These are phyloP conservation scores for Phalacrocorax brasilianus DNA, from an alignment of 2,113 vertebrate genomes.

Conservation along the genomic window DNA sequence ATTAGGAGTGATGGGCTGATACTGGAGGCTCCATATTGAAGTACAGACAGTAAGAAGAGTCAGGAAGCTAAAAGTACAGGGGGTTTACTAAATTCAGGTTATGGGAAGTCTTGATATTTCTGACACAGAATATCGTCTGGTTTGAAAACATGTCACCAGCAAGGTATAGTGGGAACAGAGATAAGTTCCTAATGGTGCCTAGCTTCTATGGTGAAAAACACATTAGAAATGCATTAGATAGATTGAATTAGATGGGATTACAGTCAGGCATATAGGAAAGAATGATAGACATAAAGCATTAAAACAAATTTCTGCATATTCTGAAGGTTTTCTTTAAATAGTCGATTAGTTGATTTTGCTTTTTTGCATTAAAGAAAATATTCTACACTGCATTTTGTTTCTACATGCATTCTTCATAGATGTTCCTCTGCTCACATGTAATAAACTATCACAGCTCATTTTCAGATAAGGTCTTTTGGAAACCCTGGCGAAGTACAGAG, in stretches of 20 bases:
- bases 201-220: conserved; percentile 2
- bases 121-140: background rate
- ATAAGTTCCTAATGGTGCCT: conserved; percentile 26
- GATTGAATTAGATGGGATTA: conserved; percentile 3
- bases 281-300: background rate
- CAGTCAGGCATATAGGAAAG: background rate
- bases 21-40: conserved; percentile 43
- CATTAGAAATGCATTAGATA: conserved; percentile 23
- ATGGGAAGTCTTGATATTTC: conserved; percentile 54
- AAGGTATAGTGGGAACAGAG: conserved; percentile 17
- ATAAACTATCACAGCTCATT: background rate
- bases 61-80: conserved; percentile 33
- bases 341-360: background rate
- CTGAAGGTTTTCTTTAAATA: background rate
- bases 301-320: background rate
- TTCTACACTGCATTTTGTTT: background rate
- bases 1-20: conserved; percentile 60
- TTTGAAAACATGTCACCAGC: conserved; percentile 4
- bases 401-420: background rate
- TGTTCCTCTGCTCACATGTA: background rate
- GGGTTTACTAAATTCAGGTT: conserved; percentile 36
- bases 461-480: background rate
- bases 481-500: background rate
- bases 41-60: conserved; percentile 30
- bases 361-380: background rate